Base-by-base conservation (phyloP, 2,888 invertebrate genomes). In the Lithophane semibrunnea region DNA sequence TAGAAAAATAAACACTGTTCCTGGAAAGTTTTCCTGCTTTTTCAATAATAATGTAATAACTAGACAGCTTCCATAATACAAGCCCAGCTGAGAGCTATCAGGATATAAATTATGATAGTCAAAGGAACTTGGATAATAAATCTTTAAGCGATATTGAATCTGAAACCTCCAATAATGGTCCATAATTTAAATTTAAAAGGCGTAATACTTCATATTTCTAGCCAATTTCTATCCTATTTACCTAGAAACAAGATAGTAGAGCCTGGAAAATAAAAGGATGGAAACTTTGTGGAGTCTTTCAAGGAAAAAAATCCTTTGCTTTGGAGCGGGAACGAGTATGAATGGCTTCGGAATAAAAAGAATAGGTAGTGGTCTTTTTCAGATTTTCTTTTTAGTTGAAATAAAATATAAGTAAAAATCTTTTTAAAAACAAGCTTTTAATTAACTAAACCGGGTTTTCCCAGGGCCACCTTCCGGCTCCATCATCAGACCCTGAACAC, bases 121-220 rank as follows among this genome's bases (percentile, higher is more conserved):
- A 80, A 84, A 82, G 76, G 56, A 75, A 74, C 76, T 77, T 81
- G 71, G 73, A 80, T 80, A 82, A 83, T 85, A 81, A 85, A 89
- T 85, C 78, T 56, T 84, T 80, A 79, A 77, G 77, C 76, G 81
- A 83, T 87, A 89, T 89, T 89, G 79, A 83, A 86, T 82, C 76
- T 75, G 61, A 44, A 80, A 78, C 64, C 71, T 77, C 56, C 77
- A 78, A 81, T 81, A 82, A 78, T 81, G 75, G 64, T 61, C n/a
- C 60, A 64, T 77, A 69, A 73, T 73, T 77, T 79, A 69, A 80
- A 69, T 65, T 77, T 77, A 60, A 84, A 86, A 77, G 58, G 58
- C 13, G 37, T 71, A 65, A 75, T 79, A 84, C 66, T 66, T 83
- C 76, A 73, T 71, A n/a, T 65, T 80, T 67, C 80, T 70, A 47